These are phyloP conservation scores for Diorhabda carinulata DNA, from an alignment of 1,140 invertebrate genomes.

Conservation along the genomic window DNA sequence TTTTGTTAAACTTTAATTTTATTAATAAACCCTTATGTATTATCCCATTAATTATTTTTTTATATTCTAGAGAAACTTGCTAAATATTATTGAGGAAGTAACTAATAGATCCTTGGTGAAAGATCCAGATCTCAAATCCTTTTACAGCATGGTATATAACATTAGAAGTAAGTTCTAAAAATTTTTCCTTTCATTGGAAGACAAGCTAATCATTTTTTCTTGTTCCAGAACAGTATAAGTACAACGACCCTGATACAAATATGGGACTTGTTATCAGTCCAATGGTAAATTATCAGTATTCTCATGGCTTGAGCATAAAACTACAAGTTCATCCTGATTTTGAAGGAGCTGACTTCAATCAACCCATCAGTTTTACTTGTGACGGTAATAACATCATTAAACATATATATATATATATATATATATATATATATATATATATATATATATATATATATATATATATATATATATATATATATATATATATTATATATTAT, in stretches of 20 bases:
- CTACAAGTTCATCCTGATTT: constrained; percentile 71
- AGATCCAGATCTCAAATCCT: constrained; percentile 74
- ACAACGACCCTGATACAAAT: constrained; percentile 69
- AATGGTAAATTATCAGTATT: constrained; percentile 71
- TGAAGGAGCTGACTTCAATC: constrained; percentile 50
- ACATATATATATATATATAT: no score
- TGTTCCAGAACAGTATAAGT: constrained; percentile 62
- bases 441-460: no score
- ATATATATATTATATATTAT: no score
- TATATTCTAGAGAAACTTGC: constrained; percentile 46
- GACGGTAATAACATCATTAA: constrained; percentile 60
- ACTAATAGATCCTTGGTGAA: constrained; percentile 27
- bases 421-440: no score
- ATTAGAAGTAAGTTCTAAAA: constrained; percentile 59
- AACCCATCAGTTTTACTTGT: constrained; percentile 80
- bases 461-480: no score
- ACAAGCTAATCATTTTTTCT: not conserved
- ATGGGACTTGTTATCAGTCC: constrained; percentile 78
- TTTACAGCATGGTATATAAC: constrained; percentile 73
- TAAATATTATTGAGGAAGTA: constrained; percentile 44
- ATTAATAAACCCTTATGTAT: no score
- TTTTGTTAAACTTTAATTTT: no score
- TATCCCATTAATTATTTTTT: not conserved
- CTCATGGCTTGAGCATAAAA: constrained; percentile 78
- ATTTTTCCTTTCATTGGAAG: not conserved